Evolutionary conservation across 2,888 invertebrate species (phyloP), one percentile per base, ranked within the genome.

Genomic region (Eilema sororculum): DNA sequence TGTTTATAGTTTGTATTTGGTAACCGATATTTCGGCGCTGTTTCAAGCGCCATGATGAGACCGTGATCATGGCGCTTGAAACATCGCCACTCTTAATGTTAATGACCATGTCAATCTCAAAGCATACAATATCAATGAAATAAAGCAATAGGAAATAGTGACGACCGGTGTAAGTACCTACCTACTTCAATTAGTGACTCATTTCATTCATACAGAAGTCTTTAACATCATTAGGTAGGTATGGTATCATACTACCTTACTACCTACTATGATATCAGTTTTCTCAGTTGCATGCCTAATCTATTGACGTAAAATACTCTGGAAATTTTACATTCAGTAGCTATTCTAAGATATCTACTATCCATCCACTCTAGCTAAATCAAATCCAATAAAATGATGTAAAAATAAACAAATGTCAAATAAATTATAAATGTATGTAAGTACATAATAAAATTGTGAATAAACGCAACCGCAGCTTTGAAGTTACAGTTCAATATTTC

Each of bases 81-180:
- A n/a, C n/a, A n/a, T n/a, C n/a, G n/a, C n/a, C n/a, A n/a, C n/a
- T n/a, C n/a, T n/a, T n/a, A n/a, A n/a, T n/a, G n/a, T n/a, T n/a
- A n/a, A n/a, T n/a, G n/a, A n/a, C n/a, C n/a, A n/a, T n/a, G n/a
- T n/a, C n/a, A n/a, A n/a, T n/a, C n/a, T n/a, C n/a, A n/a, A n/a
- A 58, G 24, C 37, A 57, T 30, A 58, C 57, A 58, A 65, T 58
- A 33, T 3, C 24, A 24, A 58, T 65, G 28, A 37, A 37, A 22
- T 25, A 22, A 33, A 37, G 33, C 24, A 58, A 58, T 37, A 2
- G 28, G 28, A 2, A 28, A 28, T 28, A 28, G 5, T 28, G 28
- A 28, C 5, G 28, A 28, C 28, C 28, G 28, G 28, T 28, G 28
- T 28, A n/a, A n/a, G n/a, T n/a, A n/a, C n/a, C n/a, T n/a, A 28